These are phyloP conservation scores for Danaus plexippus DNA, from an alignment of 1,140 invertebrate genomes.

Conservation along the genomic window DNA sequence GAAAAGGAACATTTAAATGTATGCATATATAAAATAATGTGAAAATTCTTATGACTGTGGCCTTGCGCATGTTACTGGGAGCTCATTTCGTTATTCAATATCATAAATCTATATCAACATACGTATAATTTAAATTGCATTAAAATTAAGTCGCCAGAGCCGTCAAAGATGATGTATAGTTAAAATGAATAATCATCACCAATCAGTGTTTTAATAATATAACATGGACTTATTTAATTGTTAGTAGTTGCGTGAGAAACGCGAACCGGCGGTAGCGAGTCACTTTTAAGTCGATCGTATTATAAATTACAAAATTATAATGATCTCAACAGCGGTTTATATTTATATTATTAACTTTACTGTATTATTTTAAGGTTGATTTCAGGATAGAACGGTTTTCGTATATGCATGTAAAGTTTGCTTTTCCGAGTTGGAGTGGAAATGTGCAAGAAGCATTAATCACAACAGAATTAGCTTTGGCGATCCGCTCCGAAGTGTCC, in stretches of 20 bases:
- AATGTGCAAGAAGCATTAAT: conserved; percentile 68
- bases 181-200: conserved; percentile 27
- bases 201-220: conserved; percentile 52
- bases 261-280: conserved; percentile 54
- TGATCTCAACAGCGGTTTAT: neutral
- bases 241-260: conserved; percentile 65
- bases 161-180: no score
- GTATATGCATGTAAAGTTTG: conserved; percentile 25
- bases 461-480: conserved; percentile 70
- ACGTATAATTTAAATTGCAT: no score
- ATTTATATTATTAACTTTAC: conserved; percentile 18
- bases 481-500: conserved; percentile 67
- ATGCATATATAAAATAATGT: no score
- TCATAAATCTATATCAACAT: no score
- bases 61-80: no score
- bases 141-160: no score
- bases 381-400: conserved; percentile 17
- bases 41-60: no score
- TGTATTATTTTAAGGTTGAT: conserved; percentile 24
- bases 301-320: conserved; percentile 26
- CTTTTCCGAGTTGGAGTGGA: conserved; percentile 52
- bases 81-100: no score
- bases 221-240: conserved; percentile 59
- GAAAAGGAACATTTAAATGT: no score
- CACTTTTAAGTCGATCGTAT: conserved; percentile 51